These are phyloP conservation scores for Entomobrya multifasciata DNA, from an alignment of 2,888 invertebrate species.

Conservation along the genomic window DNA sequence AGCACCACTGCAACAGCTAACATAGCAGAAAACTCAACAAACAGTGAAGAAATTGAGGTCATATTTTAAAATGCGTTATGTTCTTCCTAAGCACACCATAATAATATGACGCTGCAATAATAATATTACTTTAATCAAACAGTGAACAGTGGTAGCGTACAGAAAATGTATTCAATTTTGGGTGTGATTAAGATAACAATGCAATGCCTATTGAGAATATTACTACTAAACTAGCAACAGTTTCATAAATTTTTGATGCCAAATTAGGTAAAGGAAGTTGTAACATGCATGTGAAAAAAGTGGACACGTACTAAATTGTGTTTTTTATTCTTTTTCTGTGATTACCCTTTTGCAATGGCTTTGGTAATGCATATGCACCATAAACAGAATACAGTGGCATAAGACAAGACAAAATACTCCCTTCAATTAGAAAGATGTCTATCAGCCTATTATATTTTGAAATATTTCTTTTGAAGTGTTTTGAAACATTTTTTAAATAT, in stretches of 20 bases:
- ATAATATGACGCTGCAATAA: not conserved
- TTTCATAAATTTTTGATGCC: constrained; percentile 69
- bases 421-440: constrained; percentile 30
- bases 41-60: constrained; percentile 62
- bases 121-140: not conserved
- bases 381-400: not conserved
- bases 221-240: constrained; percentile 14
- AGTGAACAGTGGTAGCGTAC: not conserved
- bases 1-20: not conserved
- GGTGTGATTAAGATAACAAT: constrained; percentile 4
- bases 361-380: no score
- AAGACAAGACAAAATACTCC: constrained; percentile 42
- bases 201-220: not conserved
- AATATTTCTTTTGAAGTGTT: not conserved
- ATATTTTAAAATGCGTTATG: constrained; percentile 45
- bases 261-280: constrained; percentile 69
- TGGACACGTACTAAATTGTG: constrained; percentile 14
- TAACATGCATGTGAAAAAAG: constrained; percentile 17
- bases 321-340: not conserved
- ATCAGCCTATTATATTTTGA: constrained; percentile 48
- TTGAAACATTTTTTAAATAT: constrained; percentile 32
- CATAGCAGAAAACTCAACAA: constrained; percentile 5
- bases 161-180: not conserved
- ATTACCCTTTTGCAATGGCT: constrained; percentile 35
- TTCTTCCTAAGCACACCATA: constrained; percentile 40